phyloP scores from a whole-genome alignment of 2,888 invertebrate genomes.

The Noctua pronuba region DNA sequence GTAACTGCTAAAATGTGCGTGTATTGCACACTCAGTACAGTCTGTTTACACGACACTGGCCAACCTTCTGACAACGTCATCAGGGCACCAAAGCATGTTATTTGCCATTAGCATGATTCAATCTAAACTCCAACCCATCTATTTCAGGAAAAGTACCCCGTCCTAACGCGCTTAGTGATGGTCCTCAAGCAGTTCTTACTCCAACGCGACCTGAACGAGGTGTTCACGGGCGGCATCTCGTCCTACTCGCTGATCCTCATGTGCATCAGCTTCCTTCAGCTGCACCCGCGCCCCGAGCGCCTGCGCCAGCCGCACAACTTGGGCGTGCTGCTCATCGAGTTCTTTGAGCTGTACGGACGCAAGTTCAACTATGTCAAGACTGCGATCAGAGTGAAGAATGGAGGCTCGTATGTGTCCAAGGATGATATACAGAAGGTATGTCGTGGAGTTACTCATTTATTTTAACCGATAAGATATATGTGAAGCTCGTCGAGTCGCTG shows the following conservation, averaged over 20 bases:
- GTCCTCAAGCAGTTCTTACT: conserved; percentile 99
- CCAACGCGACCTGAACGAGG: conserved; percentile 99
- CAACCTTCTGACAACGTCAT: neutral
- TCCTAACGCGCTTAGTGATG: conserved; percentile 97
- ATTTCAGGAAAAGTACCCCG: conserved; percentile 94
- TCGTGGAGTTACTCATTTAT: neutral
- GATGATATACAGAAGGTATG: conserved; percentile 94
- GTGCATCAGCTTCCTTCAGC: conserved; percentile 98
- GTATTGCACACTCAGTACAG: neutral
- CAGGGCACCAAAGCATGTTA: neutral
- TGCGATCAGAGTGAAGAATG: conserved; percentile 97
- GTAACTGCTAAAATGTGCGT: neutral
- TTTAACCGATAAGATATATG: neutral
- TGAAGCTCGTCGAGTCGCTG: neutral
- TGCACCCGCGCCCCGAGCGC: conserved; percentile 96
- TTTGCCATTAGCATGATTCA: neutral
- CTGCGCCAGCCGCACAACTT: conserved; percentile 93
- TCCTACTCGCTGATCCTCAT: conserved; percentile 99
- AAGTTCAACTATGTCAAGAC: conserved; percentile 99
- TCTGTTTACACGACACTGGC: neutral
- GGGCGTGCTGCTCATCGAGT: conserved; percentile 98
- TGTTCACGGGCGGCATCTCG: conserved; percentile 99
- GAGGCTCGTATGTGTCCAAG: conserved; percentile 98
- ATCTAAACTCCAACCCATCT: neutral
- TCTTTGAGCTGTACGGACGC: conserved; percentile 98